phyloP scores from a whole-genome alignment of 2,113 vertebrate species.

The Callocephalon fimbriatum region DNA sequence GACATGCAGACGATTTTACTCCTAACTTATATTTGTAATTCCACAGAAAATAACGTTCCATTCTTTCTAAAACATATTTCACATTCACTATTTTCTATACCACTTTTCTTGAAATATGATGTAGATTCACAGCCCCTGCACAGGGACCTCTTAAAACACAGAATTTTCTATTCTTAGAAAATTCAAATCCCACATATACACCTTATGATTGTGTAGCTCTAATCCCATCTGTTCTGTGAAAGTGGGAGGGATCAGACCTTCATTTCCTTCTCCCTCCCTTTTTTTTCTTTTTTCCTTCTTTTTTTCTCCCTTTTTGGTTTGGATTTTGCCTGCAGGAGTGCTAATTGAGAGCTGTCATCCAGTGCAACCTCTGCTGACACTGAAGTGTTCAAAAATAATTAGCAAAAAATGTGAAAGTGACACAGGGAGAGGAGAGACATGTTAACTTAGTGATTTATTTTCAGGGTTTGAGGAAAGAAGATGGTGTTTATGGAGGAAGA shows the following conservation, averaged over 20 bases:
- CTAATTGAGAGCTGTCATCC: not conserved
- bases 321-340: not conserved
- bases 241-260: not conserved
- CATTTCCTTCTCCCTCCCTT: not conserved
- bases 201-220: not conserved
- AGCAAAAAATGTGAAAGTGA: not conserved
- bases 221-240: not conserved
- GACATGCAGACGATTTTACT: not conserved
- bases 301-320: not conserved
- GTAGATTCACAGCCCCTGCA: not conserved
- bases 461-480: not conserved
- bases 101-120: not conserved
- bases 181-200: not conserved
- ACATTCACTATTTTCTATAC: not conserved
- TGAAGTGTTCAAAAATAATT: not conserved
- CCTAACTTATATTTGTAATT: not conserved
- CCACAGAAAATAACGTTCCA: not conserved
- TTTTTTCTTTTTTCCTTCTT: not conserved
- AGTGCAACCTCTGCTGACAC: not conserved
- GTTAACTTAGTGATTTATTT: not conserved
- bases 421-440: not conserved
- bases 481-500: not conserved
- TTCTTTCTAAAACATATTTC: not conserved
- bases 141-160: not conserved
- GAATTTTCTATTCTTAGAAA: not conserved